Evolutionary conservation across 2,113 vertebrate genomes (phyloP).

Genomic region (pig (Sus scrofa)): T2T-Sscrofa CM000818.6:105918001-105918500

Average conservation of each 20-base stretch:
- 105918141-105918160: slow-evolving; percentile 96
- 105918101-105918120: slow-evolving; percentile 95
- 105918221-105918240: slow-evolving; percentile 91
- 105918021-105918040: accelerated
- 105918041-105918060: neutral
- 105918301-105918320: neutral
- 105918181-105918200: slow-evolving; percentile 91
- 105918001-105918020: too few relatives aligned
- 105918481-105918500: neutral
- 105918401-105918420: neutral
- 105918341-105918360: neutral
- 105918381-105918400: neutral
- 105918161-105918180: slow-evolving; percentile 95
- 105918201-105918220: slow-evolving; percentile 88
- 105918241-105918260: neutral
- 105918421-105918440: too few relatives aligned
- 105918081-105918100: neutral
- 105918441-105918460: accelerated
- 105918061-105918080: accelerated
- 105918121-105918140: slow-evolving; percentile 92
- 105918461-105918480: accelerated
- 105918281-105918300: neutral
- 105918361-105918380: neutral
- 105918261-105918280: neutral
- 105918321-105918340: accelerated